These are phyloP conservation scores for Propsilocerus akamusi DNA, from an alignment of 1,140 invertebrate genomes.

Conservation along the genomic window DNA sequence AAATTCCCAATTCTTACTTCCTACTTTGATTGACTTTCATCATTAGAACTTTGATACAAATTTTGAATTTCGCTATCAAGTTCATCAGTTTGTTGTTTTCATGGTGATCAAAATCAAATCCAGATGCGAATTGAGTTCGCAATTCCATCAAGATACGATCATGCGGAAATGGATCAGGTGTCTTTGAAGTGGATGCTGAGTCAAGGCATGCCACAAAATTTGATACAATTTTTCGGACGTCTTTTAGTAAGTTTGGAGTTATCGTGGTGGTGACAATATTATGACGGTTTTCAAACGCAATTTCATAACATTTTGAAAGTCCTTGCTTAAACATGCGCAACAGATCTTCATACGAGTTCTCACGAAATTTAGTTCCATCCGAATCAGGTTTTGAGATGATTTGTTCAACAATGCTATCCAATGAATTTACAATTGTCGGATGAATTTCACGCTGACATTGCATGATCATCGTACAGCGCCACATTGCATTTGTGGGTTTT, in stretches of 20 bases:
- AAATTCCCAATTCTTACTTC: conserved; percentile 15
- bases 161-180: conserved; percentile 83
- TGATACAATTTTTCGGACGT: conserved; percentile 87
- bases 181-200: conserved; percentile 71
- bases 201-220: conserved; percentile 90
- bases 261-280: conserved; percentile 81
- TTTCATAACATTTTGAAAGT: conserved; percentile 86
- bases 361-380: conserved; percentile 52
- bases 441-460: conserved; percentile 88
- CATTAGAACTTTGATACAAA: conserved; percentile 96
- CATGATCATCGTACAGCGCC: conserved; percentile 90
- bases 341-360: conserved; percentile 96
- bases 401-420: conserved; percentile 95
- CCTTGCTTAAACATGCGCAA: conserved; percentile 79
- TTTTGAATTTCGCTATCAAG: conserved; percentile 85
- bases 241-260: conserved; percentile 86
- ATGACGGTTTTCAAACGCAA: conserved; percentile 84
- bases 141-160: conserved; percentile 95
- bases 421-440: conserved; percentile 79
- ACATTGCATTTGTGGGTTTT: conserved; percentile 74
- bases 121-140: conserved; percentile 87
- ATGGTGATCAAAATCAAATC: conserved; percentile 87
- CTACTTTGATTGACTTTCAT: conserved; percentile 90
- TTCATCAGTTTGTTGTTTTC: conserved; percentile 87
- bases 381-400: conserved; percentile 41